Base-by-base conservation (phyloP, 2,888 invertebrate species). In the Eustalomyia histrio region DNA sequence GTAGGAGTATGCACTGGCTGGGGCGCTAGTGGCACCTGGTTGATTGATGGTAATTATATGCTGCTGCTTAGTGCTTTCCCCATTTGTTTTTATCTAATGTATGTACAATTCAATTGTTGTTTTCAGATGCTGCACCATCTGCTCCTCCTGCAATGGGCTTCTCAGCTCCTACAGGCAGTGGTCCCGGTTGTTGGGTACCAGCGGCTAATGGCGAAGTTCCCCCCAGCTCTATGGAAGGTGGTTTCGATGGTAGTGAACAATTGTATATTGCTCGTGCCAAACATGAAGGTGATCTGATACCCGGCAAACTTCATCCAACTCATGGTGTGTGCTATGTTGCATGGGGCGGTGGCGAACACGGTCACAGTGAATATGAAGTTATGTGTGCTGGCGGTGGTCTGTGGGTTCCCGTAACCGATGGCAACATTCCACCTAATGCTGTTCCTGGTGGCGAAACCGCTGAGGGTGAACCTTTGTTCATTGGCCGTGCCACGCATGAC, bases 1-100 rank as follows among this genome's bases (percentile, higher is more conserved):
- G 94, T 95, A 57, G 97, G 96, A 57, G 93, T 96, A 35, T 95
- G 96, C 91, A 97, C 97, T 58, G 96, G 96, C 63, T 97, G 96
- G 95, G 97, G 97, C 17, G 95, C 96, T 12, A 92, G 91, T 69
- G 97, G 97, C 43, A 92, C 94, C 53, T 97, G 97, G 97, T 92
- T 95, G 83, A 93, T 97, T 85, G 95, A 96, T 92, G 94, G 95
- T 95, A 92, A 86, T 86, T 14, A 33, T 10, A 43, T 35, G 50
- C n/a, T 24, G 18, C 47, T 69, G n/a, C 35, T 60, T n/a, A 10
- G n/a, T 16, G 4, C 2, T 10, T 52, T 18, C 39, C 29, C 1
- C 1, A 29, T 7, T 29, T 29, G 3, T 6, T 29, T 6, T 14
- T 18, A 21, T 35, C 10, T 29, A 29, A 33, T 39, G 14, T 58